Base-by-base conservation (phyloP, 2,888 invertebrate species). In the Eupsilia transversa region DNA sequence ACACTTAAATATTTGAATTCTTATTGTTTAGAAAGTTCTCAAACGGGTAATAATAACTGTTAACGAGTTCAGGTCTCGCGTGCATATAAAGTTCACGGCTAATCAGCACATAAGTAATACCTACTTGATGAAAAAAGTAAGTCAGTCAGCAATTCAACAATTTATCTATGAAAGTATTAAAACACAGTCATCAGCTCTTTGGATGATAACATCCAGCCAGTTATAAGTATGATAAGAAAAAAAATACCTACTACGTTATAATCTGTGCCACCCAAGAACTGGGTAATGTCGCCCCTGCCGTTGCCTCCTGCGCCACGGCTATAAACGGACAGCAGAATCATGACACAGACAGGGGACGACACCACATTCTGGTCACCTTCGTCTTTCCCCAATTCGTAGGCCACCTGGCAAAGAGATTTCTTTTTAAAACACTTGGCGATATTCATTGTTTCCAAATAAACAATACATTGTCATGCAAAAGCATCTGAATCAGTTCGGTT, bases 291-390 rank as follows among this genome's bases (percentile, higher is more conserved):
- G 20, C 89, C 79, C 49, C 75, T 82, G 65, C 74, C 84, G 2
- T 17, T 57, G 0, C 75, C 71, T 2, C 88, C 89, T 3, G 91
- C 89, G 0, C 92, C 93, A 1, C 79, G 38, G 14, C 89, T 86
- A 83, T 89, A 93, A 54, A 93, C 56, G 0, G 92, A 89, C 14
- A 93, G 87, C 17, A 93, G 83, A 4, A 88, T 83, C 73, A 92
- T 83, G 17, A 90, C 89, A 1, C 92, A 91, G 17, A 93, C 83
- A 5, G 93, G 93, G 0, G 93, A 93, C 1, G 91, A 80, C 4
- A 93, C 87, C 49, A 93, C 89, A 76, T 92, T 93, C 84, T 92
- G 93, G 57, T 91, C 85, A 0, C 71, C 35, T 5, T n/a, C n/a
- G n/a, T n/a, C n/a, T n/a, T n/a, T n/a, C n/a, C 86, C 88, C 5